Conservation (phyloP, 1,140 invertebrate species). For the Colletes gigas region DNA sequence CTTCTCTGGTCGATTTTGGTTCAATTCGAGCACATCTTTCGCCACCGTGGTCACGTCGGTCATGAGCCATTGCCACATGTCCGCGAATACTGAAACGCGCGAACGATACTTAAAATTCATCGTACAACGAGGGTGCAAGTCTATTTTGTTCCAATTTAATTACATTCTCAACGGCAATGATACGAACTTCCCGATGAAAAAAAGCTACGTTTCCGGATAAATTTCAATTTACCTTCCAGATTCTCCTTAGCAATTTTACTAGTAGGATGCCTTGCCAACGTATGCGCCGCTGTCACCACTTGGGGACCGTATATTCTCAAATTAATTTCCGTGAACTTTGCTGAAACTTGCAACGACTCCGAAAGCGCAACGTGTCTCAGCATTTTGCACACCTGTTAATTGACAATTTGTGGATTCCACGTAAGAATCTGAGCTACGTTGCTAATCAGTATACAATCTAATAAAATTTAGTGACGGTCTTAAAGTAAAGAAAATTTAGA, state of each 20-base stretch:
- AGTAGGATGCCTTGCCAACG: slow-evolving; percentile 93
- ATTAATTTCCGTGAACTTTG: slow-evolving; percentile 97
- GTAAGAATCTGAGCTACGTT: no score
- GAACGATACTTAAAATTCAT: neutral
- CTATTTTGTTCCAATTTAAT: neutral
- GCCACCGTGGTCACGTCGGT: slow-evolving; percentile 93
- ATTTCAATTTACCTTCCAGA: slow-evolving; percentile 87
- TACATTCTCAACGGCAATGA: no score
- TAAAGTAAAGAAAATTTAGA: no score
- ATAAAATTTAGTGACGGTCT: no score
- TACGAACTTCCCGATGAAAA: no score
- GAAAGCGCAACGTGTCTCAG: slow-evolving; percentile 96
- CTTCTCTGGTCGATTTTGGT: slow-evolving; percentile 89
- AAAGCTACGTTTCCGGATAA: no score
- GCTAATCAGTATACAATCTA: no score
- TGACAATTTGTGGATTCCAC: neutral
- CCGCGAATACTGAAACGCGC: slow-evolving; percentile 90
- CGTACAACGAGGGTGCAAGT: neutral
- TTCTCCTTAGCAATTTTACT: slow-evolving; percentile 98
- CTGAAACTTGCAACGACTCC: slow-evolving; percentile 96
- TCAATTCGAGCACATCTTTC: slow-evolving; percentile 94
- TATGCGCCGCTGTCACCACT: slow-evolving; percentile 96
- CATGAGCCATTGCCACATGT: slow-evolving; percentile 97
- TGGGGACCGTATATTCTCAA: slow-evolving; percentile 96
- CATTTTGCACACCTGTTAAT: slow-evolving; percentile 94